These are phyloP conservation scores for Cynopterus brachyotis DNA, from an alignment of 2,113 vertebrate genomes.

Conservation along the genomic window DNA sequence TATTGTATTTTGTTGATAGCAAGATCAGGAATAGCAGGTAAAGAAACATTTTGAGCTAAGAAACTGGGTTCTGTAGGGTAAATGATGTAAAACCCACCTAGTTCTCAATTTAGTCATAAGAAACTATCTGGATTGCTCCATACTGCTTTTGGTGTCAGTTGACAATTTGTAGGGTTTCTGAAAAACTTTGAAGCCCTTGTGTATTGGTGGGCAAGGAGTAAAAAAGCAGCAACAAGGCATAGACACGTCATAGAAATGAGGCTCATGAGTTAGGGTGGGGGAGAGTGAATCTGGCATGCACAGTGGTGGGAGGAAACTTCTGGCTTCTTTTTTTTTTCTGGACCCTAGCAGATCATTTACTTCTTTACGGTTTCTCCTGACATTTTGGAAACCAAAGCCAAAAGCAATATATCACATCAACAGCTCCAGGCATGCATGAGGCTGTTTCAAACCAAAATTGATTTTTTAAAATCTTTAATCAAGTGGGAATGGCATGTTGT, in stretches of 20 bases:
- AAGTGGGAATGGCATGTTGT: conserved; percentile 34
- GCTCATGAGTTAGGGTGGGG: fast-evolving
- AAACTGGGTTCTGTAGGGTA: neutral
- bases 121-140: neutral
- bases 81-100: neutral
- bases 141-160: neutral
- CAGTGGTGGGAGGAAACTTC: neutral
- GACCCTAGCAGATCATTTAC: neutral
- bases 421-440: conserved; percentile 53
- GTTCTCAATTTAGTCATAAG: neutral
- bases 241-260: neutral
- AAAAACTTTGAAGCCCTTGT: neutral
- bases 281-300: neutral
- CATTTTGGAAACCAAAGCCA: conserved; percentile 54
- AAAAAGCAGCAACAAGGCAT: neutral
- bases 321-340: neutral
- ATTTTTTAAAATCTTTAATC: conserved; percentile 66
- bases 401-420: conserved; percentile 44
- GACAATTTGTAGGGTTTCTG: neutral
- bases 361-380: conserved; percentile 49
- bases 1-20: neutral
- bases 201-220: neutral
- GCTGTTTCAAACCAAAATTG: conserved; percentile 64
- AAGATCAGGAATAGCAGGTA: neutral
- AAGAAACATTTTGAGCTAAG: neutral